These are phyloP conservation scores for Cyprinodon tularosa DNA, from an alignment of 2,113 vertebrate species.

Conservation along the genomic window DNA sequence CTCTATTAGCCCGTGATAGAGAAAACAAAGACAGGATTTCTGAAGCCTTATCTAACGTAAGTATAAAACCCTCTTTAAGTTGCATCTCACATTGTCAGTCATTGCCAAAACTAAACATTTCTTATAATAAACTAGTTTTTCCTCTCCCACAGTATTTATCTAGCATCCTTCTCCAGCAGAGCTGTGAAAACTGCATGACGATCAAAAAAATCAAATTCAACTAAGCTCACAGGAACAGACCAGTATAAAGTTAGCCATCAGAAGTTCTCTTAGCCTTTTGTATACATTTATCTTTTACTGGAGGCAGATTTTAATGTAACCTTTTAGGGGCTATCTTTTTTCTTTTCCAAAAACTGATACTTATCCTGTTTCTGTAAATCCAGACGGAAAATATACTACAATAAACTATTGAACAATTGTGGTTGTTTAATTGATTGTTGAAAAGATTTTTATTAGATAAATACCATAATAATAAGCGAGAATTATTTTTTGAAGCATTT, in stretches of 20 bases:
- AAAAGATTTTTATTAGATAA: neutral
- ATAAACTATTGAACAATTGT: neutral
- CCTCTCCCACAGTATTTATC: constrained; percentile 33
- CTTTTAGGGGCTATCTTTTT: neutral
- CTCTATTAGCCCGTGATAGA: neutral
- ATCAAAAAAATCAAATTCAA: constrained; percentile 12
- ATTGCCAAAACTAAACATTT: neutral
- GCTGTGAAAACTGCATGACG: constrained; percentile 26
- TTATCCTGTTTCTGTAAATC: neutral
- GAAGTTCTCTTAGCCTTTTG: neutral
- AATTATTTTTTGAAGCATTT: neutral
- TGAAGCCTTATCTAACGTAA: constrained; percentile 30
- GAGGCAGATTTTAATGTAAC: neutral
- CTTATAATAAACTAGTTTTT: neutral
- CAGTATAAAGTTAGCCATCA: neutral
- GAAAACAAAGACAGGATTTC: constrained; percentile 5
- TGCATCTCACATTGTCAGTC: neutral
- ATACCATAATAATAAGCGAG: neutral
- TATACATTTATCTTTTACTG: neutral
- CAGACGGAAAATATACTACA: neutral
- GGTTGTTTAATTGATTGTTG: too few relatives aligned
- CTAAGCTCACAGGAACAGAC: constrained; percentile 1
- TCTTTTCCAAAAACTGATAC: neutral
- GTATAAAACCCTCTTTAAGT: constrained; percentile 1
- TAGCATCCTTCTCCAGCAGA: neutral